A percentile compares a stretch with the other conserved stretches of the same genome.
phyloP scores from a whole-genome alignment of 2,797 vertebrate species.

The Falco biarmicus region DNA sequence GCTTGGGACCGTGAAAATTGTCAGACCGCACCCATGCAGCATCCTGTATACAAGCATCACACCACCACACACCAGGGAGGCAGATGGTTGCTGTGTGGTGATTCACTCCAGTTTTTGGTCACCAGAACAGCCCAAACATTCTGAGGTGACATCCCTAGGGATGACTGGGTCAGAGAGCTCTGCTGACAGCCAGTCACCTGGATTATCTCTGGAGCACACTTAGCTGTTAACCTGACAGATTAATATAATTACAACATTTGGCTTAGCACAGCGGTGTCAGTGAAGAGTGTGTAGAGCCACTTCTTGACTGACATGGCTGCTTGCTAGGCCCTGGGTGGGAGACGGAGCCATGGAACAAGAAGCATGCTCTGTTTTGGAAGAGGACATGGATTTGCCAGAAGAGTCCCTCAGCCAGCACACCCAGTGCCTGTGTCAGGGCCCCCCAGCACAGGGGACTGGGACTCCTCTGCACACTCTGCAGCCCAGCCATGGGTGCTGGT shows the following conservation, averaged over 20 bases:
- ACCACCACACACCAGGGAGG: fast-evolving
- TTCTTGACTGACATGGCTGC: fast-evolving
- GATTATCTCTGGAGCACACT: not conserved
- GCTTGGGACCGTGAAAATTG: not conserved
- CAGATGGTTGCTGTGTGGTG: fast-evolving
- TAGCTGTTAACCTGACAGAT: not conserved
- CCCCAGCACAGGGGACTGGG: not conserved
- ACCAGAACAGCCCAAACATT: not conserved
- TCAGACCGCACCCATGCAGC: not conserved
- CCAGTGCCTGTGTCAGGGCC: not conserved
- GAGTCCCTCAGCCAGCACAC: not conserved
- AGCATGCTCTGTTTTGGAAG: not conserved
- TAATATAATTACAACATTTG: not conserved
- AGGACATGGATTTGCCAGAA: not conserved
- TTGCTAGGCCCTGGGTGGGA: not conserved
- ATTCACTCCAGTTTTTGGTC: not conserved
- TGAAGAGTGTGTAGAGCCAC: not conserved
- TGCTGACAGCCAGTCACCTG: not conserved
- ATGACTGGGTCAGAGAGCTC: not conserved
- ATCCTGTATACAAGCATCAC: not conserved
- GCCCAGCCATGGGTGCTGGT: not conserved
- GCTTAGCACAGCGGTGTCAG: not conserved
- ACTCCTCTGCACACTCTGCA: not conserved
- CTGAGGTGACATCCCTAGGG: not conserved
- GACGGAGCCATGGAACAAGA: not conserved